These are phyloP conservation scores for Tachuris rubrigastra DNA, from an alignment of 2,113 vertebrate genomes.

Conservation along the genomic window DNA sequence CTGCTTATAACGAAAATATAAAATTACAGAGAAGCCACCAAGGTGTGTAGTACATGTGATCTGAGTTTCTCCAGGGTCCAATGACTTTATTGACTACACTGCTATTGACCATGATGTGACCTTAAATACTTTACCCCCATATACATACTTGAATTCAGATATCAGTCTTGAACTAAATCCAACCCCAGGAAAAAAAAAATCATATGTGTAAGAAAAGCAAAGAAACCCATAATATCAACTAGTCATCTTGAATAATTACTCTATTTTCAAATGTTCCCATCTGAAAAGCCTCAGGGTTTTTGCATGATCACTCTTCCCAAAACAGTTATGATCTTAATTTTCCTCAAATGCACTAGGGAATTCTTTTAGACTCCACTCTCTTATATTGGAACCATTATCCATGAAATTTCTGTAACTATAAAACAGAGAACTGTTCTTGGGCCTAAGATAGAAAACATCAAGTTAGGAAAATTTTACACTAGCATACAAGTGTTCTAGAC, in stretches of 20 bases:
- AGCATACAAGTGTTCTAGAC: background rate
- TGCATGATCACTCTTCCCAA: background rate
- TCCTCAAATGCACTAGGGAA: background rate
- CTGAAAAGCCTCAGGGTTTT: background rate
- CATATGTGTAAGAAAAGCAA: background rate
- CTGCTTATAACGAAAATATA: background rate
- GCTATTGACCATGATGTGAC: background rate
- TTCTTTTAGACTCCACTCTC: background rate
- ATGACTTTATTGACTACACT: background rate
- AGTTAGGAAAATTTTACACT: background rate
- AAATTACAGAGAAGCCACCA: background rate
- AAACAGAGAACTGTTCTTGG: background rate
- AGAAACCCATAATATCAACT: background rate
- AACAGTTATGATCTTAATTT: background rate
- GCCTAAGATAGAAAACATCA: background rate
- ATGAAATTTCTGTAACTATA: background rate
- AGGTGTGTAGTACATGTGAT: background rate
- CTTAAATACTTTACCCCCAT: background rate
- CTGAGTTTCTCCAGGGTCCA: background rate
- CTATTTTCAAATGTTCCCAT: background rate
- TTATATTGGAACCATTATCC: background rate
- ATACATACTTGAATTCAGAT: background rate
- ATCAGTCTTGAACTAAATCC: background rate
- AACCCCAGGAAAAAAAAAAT: background rate
- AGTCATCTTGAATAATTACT: background rate